Base-by-base conservation (phyloP, 2,797 vertebrate genomes). In the Apogon hyalosoma region DNA sequence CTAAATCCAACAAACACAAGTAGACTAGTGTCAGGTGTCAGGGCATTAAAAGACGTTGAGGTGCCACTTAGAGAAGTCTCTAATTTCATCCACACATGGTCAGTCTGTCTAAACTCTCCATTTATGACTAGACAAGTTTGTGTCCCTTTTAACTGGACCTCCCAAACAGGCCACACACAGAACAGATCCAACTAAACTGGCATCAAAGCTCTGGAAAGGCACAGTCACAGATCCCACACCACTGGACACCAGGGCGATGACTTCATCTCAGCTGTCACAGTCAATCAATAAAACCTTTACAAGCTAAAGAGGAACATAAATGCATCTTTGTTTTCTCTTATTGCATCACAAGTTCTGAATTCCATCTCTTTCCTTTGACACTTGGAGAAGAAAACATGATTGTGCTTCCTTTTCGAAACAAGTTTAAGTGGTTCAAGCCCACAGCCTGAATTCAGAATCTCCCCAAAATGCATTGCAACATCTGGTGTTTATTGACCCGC, bases 401-500 rank as follows among this genome's bases (percentile, higher is more conserved):
- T n/a, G 40, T 57, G 19, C 54, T 28, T 28, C 24, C 21, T 21
- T 56, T 57, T 45, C 55, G 73, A 74, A 51, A 80, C 13, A 9
- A 72, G 55, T 63, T 77, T 14, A 31, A 73, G 59, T 73, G 54
- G 53, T 66, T 47, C 51, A 7, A 2, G 69, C 70, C 63, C 60
- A 66, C 48, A 71, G 24, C 13, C 43, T 11, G 11, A 75, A 33
- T 15, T 36, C 9, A 75, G 80, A 85, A 77, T 62, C 46, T 75
- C 73, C 77, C 10, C 1, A 0, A 54, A 86, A 82, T 60, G 24
- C 77, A 57, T 82, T 49, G 28, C 72, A 89, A 87, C 92, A 92
- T 92, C 89, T 92, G 91, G 79, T 78, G 87, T 87, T 90, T 79
- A 88, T 88, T 77, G 88, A 85, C 78, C 80, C 71, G 12, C 76